Evolutionary conservation across 2,113 vertebrate species (phyloP).

Genomic region (Ariopsis seemanni): DNA sequence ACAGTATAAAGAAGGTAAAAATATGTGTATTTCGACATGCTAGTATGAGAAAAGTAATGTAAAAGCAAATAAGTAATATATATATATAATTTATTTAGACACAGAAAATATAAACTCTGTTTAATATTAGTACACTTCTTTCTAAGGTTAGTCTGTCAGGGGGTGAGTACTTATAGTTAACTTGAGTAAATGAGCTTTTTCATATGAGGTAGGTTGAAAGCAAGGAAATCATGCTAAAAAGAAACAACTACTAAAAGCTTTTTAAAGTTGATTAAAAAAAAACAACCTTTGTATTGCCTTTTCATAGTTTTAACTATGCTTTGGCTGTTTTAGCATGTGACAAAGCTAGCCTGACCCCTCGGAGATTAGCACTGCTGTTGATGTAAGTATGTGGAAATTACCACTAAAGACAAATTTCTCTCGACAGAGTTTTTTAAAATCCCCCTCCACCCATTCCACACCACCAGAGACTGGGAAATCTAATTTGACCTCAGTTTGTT

Average conservation of each 20-base stretch:
- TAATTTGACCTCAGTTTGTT: background rate
- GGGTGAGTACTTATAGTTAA: background rate
- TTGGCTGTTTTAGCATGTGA: conserved; percentile 15
- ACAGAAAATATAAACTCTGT: background rate
- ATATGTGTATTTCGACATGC: background rate
- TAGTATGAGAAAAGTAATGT: background rate
- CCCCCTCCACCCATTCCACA: conserved; percentile 41
- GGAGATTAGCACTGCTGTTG: background rate
- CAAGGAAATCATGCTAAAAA: background rate
- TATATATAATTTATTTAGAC: background rate
- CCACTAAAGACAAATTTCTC: background rate
- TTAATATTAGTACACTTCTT: background rate
- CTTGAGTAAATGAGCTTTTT: background rate
- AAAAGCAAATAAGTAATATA: background rate
- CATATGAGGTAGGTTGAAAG: background rate
- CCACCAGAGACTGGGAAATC: conserved; percentile 6
- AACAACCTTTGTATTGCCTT: background rate
- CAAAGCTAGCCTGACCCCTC: background rate
- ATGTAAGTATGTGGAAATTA: conserved; percentile 13
- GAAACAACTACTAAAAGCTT: background rate
- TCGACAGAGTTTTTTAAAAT: conserved; percentile 11
- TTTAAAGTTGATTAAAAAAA: background rate
- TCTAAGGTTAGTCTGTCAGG: background rate
- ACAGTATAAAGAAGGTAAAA: background rate
- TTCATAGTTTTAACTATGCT: background rate